Base-by-base conservation (phyloP, 1,140 invertebrate species). In the Nasonia longicornis region DNA sequence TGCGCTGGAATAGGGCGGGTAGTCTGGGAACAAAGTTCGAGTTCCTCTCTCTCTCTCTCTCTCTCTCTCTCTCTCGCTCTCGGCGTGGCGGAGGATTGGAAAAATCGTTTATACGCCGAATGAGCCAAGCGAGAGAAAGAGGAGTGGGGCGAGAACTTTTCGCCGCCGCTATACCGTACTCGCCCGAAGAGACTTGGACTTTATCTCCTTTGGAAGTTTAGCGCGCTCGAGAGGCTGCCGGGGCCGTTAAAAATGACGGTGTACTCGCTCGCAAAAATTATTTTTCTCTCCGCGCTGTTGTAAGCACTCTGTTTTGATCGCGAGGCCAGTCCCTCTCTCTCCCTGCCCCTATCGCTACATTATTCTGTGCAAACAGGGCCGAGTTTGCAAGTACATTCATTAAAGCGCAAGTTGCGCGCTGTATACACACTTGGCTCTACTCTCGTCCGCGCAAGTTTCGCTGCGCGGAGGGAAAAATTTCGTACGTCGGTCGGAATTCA, bases 101-200 rank as follows among this genome's bases (percentile, higher is more conserved):
- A 76, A 80, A 67, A 80, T 80, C 79, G 73, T 80, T 80, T 80
- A 80, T 80, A 69, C 70, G 58, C 58, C 63, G 71, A 80, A 80
- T 80, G 79, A 80, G 63, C 26, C 52, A 58, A 58, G 52, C 16
- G 16, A n/a, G 16, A n/a, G 52, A 16, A 16, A 58, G 16, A 29
- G 31, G 26, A 20, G 16, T 12, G 31, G 14, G 63, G 64, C 26
- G 70, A 42, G 52, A 79, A 79, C 29, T 79, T 79, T 79, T 73
- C 69, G 38, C 45, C 42, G 64, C 45, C 20, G 26, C 16, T 14
- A 70, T 29, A 52, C 72, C 26, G 26, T 63, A 48, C 48, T 58
- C 16, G 73, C 6, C 22, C 16, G 16, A 16, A n/a, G 64, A 26
- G 64, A 29, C 64, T 67, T 67, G 64, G 77, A 79, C 74, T 72